A percentile compares a stretch with the other conserved stretches of the same genome.
Evolutionary conservation across 2,797 vertebrate genomes (phyloP).

Genomic region (Thaleichthys pacificus): DNA sequence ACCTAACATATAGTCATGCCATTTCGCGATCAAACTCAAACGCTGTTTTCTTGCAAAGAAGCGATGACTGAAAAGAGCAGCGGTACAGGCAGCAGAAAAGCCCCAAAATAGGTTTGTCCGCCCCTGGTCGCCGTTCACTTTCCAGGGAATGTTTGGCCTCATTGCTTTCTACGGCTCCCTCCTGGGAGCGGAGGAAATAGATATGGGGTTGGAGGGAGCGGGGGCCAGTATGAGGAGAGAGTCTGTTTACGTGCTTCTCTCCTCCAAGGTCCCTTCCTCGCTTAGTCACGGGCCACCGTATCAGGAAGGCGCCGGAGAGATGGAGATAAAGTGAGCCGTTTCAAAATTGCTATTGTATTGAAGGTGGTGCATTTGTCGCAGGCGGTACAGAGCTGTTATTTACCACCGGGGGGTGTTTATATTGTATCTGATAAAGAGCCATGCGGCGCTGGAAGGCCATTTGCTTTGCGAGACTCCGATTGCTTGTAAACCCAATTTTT

Average conservation of each 20-base stretch:
- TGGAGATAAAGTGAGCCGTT: constrained; percentile 56
- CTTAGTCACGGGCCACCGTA: constrained; percentile 7
- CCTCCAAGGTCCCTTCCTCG: constrained; percentile 13
- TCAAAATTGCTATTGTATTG: constrained; percentile 46
- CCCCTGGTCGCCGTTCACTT: constrained; percentile 25
- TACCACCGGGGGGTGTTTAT: constrained; percentile 49
- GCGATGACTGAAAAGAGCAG: constrained; percentile 22
- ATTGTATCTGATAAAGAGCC: constrained; percentile 58
- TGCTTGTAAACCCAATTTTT: constrained; percentile 49
- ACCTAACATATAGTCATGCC: too few relatives aligned
- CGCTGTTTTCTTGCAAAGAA: too few relatives aligned
- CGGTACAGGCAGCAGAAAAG: constrained; percentile 39
- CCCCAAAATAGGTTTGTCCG: constrained; percentile 24
- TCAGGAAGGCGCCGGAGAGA: constrained; percentile 32
- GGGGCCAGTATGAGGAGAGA: constrained; percentile 9
- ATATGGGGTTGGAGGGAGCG: constrained; percentile 18
- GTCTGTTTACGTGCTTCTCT: not conserved
- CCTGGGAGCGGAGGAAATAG: constrained; percentile 34
- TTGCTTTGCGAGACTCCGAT: constrained; percentile 43
- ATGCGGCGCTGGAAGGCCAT: constrained; percentile 32
- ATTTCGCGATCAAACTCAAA: too few relatives aligned
- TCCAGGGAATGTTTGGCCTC: constrained; percentile 38
- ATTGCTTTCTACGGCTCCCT: constrained; percentile 40
- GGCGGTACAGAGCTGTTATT: constrained; percentile 35
- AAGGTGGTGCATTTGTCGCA: constrained; percentile 33